Conservation (phyloP, 2,113 vertebrate genomes). For the Meleagris gallopavo region DNA sequence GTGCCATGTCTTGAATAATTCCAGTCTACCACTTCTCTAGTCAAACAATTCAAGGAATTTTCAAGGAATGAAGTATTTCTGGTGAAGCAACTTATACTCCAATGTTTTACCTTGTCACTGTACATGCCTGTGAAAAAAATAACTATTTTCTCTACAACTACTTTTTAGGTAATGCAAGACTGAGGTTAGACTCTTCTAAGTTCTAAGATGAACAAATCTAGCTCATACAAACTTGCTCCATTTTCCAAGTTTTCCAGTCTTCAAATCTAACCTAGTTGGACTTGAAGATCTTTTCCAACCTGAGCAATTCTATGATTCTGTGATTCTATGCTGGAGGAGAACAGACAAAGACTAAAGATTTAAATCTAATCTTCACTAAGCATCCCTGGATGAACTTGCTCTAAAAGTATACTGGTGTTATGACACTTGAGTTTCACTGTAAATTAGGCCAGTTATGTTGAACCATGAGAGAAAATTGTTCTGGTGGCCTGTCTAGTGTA, state of each 20-base stretch:
- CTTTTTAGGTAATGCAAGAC: background rate
- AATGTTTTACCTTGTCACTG: background rate
- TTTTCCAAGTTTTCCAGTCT: background rate
- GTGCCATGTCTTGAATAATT: background rate
- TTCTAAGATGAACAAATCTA: background rate
- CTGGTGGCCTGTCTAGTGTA: background rate
- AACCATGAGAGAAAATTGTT: background rate
- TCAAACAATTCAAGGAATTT: background rate
- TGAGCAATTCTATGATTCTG: too few species aligned
- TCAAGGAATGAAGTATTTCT: background rate
- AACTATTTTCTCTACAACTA: background rate
- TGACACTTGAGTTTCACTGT: fast-evolving
- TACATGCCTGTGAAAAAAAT: background rate
- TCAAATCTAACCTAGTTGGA: background rate
- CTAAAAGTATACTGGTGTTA: background rate
- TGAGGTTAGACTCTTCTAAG: background rate
- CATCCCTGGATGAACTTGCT: background rate
- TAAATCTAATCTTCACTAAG: background rate
- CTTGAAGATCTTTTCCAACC: too few species aligned
- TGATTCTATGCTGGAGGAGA: background rate
- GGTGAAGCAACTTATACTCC: background rate
- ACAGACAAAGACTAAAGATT: background rate
- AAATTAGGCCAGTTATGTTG: background rate
- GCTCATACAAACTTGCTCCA: background rate
- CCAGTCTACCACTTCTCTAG: background rate